Conservation (phyloP, 1,140 invertebrate genomes). For the Muscidifurax raptorellus region DNA sequence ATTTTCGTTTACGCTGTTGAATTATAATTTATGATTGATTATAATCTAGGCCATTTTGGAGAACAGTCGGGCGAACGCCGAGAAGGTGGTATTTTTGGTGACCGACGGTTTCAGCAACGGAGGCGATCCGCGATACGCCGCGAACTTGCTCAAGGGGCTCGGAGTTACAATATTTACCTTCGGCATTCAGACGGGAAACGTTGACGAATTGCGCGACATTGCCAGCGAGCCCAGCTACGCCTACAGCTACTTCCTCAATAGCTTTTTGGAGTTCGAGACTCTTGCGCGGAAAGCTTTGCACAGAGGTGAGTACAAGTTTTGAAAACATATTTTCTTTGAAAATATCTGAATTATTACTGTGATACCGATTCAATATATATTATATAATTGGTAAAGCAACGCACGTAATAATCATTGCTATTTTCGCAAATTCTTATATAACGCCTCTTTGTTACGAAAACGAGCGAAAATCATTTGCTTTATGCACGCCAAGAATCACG, state of each 20-base stretch:
- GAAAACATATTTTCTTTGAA: not conserved
- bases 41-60: conserved; percentile 76
- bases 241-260: conserved; percentile 82
- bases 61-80: conserved; percentile 72
- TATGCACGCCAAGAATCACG: too few relatives aligned
- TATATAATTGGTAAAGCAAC: not conserved
- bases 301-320: conserved; percentile 75
- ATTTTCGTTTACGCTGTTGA: too few relatives aligned
- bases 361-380: not conserved
- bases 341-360: not conserved
- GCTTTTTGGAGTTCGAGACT: conserved; percentile 84
- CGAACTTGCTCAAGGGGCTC: conserved; percentile 75
- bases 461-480: not conserved
- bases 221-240: conserved; percentile 80
- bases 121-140: conserved; percentile 80
- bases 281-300: conserved; percentile 82
- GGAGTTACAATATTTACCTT: conserved; percentile 82
- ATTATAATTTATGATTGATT: too few relatives aligned
- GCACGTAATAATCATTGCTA: not conserved
- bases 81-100: conserved; percentile 81
- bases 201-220: conserved; percentile 81
- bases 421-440: too few relatives aligned
- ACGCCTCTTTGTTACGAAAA: not conserved
- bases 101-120: conserved; percentile 86
- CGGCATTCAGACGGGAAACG: conserved; percentile 83